phyloP scores from a whole-genome alignment of 2,888 invertebrate genomes.

The Phymatocera aterrima region DNA sequence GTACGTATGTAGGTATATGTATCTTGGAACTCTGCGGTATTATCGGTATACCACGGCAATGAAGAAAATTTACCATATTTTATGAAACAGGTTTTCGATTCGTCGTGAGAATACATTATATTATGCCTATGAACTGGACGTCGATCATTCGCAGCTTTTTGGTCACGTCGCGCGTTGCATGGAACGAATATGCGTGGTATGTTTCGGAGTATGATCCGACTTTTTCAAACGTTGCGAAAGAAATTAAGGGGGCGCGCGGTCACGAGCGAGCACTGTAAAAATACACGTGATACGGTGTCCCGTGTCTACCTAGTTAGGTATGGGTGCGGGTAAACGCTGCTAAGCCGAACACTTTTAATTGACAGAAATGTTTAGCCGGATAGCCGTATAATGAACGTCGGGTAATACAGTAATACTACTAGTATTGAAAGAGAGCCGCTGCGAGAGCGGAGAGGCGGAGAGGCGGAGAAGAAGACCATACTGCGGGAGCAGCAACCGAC shows the following conservation, averaged over 20 bases:
- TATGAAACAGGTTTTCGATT: not conserved
- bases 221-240: too few species aligned
- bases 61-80: not conserved
- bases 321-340: not conserved
- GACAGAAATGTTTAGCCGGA: slow-evolving; percentile 73
- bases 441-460: slow-evolving; percentile 44
- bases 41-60: not conserved
- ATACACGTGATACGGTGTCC: too few species aligned
- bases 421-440: slow-evolving; percentile 48
- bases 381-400: slow-evolving; percentile 68
- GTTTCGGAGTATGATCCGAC: too few species aligned
- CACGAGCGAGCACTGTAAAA: too few species aligned
- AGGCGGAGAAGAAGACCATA: slow-evolving; percentile 38
- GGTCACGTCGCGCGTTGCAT: not conserved
- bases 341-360: slow-evolving; percentile 69
- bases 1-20: not conserved
- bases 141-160: not conserved
- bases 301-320: not conserved
- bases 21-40: not conserved
- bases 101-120: not conserved
- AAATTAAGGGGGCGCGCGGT: too few species aligned
- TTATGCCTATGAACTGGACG: not conserved
- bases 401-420: too few species aligned
- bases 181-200: too few species aligned
- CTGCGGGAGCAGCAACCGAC: not conserved